These are phyloP conservation scores for Holcopasites calliopsidis DNA, from an alignment of 1,140 invertebrate species.

Conservation along the genomic window DNA sequence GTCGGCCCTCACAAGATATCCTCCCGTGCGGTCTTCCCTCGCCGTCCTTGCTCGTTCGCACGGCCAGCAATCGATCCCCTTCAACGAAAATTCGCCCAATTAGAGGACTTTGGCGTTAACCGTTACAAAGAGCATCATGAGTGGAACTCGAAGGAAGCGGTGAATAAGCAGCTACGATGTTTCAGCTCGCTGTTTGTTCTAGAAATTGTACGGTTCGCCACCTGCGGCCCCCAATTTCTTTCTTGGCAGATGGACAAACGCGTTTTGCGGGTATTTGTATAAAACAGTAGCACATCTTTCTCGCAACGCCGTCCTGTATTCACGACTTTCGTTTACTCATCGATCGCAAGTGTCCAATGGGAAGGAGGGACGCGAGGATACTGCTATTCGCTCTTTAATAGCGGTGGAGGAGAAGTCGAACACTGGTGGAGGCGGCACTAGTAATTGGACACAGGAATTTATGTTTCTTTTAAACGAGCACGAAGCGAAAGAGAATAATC, in stretches of 20 bases:
- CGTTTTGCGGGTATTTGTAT: neutral
- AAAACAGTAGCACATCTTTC: neutral
- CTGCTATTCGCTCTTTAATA: too few species aligned
- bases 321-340: neutral
- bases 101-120: too few species aligned
- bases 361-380: neutral
- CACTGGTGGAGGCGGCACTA: too few species aligned
- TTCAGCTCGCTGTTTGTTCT: neutral
- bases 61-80: too few species aligned
- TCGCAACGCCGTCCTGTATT: neutral
- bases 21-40: too few species aligned
- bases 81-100: too few species aligned
- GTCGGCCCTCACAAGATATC: conserved; percentile 18
- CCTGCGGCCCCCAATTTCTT: conserved; percentile 2
- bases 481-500: neutral
- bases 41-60: too few species aligned
- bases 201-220: neutral
- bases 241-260: too few species aligned
- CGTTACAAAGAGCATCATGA: too few species aligned
- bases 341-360: neutral
- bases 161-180: too few species aligned
- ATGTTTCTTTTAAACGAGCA: neutral
- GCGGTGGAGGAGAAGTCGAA: too few species aligned
- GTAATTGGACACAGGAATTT: neutral
- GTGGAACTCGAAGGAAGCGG: too few species aligned